These are phyloP conservation scores for Nibea coibor DNA, from an alignment of 2,113 vertebrate species.

Conservation along the genomic window DNA sequence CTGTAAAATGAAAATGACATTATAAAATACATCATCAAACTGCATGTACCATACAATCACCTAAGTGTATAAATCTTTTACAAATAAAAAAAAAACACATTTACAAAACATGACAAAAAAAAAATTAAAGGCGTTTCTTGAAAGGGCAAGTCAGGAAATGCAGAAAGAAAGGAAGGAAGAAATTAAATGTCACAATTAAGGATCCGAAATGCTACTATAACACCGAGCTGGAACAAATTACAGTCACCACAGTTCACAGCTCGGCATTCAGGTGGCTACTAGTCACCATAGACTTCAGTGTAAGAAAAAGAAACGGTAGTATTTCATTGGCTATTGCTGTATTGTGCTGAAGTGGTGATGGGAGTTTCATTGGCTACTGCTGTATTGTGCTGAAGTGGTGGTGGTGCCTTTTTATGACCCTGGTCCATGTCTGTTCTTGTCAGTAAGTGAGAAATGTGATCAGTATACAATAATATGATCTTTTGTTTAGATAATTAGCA, in stretches of 20 bases:
- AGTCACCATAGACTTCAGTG: conserved; percentile 38
- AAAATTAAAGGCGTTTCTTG: conserved; percentile 51
- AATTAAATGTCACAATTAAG: conserved; percentile 12
- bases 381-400: conserved; percentile 51
- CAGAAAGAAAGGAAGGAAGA: conserved; percentile 13
- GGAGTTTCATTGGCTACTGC: conserved; percentile 39
- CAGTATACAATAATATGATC: conserved; percentile 51
- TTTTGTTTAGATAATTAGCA: conserved; percentile 61
- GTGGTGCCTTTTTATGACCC: conserved; percentile 26
- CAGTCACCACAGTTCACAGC: conserved; percentile 30
- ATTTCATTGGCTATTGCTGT: conserved; percentile 49
- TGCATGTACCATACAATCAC: conserved; percentile 44
- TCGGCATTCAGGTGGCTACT: conserved; percentile 51
- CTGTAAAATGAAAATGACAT: conserved; percentile 62
- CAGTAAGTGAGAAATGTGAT: conserved; percentile 56
- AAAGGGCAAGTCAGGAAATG: conserved; percentile 3
- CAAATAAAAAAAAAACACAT: conserved; percentile 53
- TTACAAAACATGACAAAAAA: conserved; percentile 61
- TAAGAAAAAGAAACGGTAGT: conserved; percentile 26
- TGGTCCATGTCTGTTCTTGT: conserved; percentile 37
- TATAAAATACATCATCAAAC: conserved; percentile 68
- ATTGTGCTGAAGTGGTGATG: conserved; percentile 43
- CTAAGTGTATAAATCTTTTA: conserved; percentile 57
- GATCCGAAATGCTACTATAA: conserved; percentile 44
- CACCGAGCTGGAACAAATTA: conserved; percentile 34